Evolutionary conservation across 2,797 vertebrate genomes (phyloP), one percentile per base, ranked within the genome.

Genomic region (Enteromius anoplus): DNA sequence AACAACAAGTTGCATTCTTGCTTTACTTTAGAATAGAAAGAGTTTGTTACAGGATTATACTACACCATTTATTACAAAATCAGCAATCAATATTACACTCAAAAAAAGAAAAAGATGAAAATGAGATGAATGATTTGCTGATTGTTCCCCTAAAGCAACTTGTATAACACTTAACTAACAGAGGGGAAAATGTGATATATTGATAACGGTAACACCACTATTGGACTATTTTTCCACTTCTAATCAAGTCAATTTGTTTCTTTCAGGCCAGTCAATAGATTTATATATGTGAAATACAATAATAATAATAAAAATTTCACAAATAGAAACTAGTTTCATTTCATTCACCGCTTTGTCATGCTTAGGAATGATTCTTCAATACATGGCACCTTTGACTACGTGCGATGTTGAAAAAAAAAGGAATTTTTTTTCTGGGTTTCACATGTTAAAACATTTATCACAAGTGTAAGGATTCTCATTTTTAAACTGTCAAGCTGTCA

Each of bases 401-500:
- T 32, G 40, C 14, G 53, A 14, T 34, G 34, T 6, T 58, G 2
- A 51, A 55, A 55, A 49, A 26, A 23, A 53, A 26, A n/a, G 1
- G n/a, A 0, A 40, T 40, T 40, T 75, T 2, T 58, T 58, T 14
- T 17, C 14, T 26, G 60, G 23, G 11, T 26, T 42, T 42, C 21
- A 40, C 23, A 53, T 3, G 21, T 60, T 76, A 76, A 76, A 60
- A 42, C 53, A 75, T 60, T 60, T 42, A 76, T 60, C 73, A 60
- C 34, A 42, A 12, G 51, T 14, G 14, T 37, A 75, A 60, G 7
- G 34, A 60, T 60, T 60, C n/a, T 26, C 7, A 58, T 26, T 75
- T 23, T 40, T 3, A 75, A 75, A 71, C 42, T 71, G 68, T 71
- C 69, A 71, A 49, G 11, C 73, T 19, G 73, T 75, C 53, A 72